Base-by-base conservation (phyloP, 2,797 vertebrate species). In the Hyperoplus immaculatus region DNA sequence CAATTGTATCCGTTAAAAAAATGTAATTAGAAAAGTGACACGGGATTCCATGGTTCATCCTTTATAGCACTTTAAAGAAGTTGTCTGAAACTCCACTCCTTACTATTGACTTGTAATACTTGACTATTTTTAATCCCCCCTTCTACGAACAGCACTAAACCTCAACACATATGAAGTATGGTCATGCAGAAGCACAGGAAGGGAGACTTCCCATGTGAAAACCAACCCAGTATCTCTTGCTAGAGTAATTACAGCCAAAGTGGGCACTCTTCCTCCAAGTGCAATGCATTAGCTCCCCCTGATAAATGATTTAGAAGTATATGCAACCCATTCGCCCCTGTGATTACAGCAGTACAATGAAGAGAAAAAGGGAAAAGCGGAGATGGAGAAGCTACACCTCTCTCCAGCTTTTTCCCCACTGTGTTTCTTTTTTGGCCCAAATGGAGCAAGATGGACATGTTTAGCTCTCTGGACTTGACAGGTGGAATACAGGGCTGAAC, bases 231-330 rank as follows among this genome's bases (percentile, higher is more conserved):
- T 70, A 80, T 88, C 78, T 77, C 16, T 75, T 84, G 84, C 80
- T 53, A 72, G 73, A 80, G 83, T 88, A 90, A 93, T 90, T 89
- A 84, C 78, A 69, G 76, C 72, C 66, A 83, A 85, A 91, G 79
- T 85, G 86, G 84, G 73, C 88, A 83, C 82, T 91, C 89, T 87
- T 81, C 71, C 79, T 89, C 72, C 70, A 81, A 90, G 83, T 85
- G 86, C 83, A 83, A 85, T 86, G 85, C 90, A 89, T 88, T 87
- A 83, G 77, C 70, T 86, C 54, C 61, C 43, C 61, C 29, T 29
- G 77, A 93, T 94, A 87, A 94, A 94, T 92, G 83, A 93, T 95
- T 92, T 71, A 94, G 89, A 87, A 83, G 29, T 29, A 92, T 72
- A 89, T 83, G 81, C 88, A 89, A 69, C 69, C 79, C 83, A 77